These are phyloP conservation scores for Pampusana beccarii DNA, from an alignment of 2,113 vertebrate species.

Conservation along the genomic window DNA sequence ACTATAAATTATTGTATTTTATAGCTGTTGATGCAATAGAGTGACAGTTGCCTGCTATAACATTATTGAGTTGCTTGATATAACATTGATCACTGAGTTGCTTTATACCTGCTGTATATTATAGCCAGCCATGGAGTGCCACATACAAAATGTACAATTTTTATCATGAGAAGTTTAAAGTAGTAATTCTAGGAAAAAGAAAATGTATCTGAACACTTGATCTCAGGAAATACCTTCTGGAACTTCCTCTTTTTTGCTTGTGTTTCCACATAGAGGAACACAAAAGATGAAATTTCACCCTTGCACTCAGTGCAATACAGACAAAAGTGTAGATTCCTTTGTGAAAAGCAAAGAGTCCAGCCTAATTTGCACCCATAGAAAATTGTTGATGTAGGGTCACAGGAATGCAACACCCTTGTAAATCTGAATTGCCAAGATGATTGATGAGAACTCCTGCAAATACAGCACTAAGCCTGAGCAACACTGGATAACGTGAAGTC, in stretches of 20 bases:
- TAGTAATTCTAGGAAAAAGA: background rate
- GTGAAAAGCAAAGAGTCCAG: background rate
- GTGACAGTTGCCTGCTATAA: background rate
- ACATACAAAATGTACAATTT: background rate
- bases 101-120: background rate
- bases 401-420: background rate
- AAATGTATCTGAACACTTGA: background rate
- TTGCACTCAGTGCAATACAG: background rate
- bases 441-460: background rate
- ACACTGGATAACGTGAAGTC: background rate
- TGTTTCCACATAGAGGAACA: background rate
- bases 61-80: background rate
- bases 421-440: background rate
- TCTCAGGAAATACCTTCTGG: background rate
- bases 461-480: background rate
- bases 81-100: background rate
- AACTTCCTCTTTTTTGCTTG: background rate
- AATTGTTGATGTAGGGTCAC: rapidly evolving
- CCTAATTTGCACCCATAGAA: background rate
- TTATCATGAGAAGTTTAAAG: background rate
- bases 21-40: background rate
- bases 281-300: background rate
- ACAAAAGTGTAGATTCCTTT: background rate
- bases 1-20: conserved; percentile 14
- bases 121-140: background rate